These are phyloP conservation scores for Drosophila leonis DNA, from an alignment of 2,888 invertebrate species.

Conservation along the genomic window DNA sequence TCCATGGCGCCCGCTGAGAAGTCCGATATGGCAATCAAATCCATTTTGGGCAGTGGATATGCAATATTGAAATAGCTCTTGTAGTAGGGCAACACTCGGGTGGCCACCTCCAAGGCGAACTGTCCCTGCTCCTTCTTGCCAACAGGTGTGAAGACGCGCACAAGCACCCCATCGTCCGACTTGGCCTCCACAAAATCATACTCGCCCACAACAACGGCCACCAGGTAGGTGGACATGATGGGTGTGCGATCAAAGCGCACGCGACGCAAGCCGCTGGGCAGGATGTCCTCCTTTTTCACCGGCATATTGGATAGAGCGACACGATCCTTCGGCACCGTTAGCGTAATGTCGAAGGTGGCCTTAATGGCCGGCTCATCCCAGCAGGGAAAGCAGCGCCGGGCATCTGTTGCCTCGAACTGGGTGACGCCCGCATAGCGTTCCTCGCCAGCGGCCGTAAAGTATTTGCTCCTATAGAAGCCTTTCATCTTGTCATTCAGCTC, in stretches of 20 bases:
- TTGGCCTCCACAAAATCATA: slow-evolving; percentile 96
- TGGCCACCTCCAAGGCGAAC: slow-evolving; percentile 97
- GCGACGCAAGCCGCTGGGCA: slow-evolving; percentile 86
- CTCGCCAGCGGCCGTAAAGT: slow-evolving; percentile 90
- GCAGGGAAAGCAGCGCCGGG: slow-evolving; percentile 97
- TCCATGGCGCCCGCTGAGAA: slow-evolving; percentile 99
- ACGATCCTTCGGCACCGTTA: slow-evolving; percentile 92
- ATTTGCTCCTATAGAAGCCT: slow-evolving; percentile 97
- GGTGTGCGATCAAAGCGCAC: slow-evolving; percentile 93
- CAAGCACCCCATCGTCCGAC: slow-evolving; percentile 92
- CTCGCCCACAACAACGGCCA: slow-evolving; percentile 97
- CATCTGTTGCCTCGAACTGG: slow-evolving; percentile 96
- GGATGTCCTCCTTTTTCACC: slow-evolving; percentile 86
- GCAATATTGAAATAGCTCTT: slow-evolving; percentile 97
- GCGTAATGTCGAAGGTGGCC: slow-evolving; percentile 95
- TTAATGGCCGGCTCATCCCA: slow-evolving; percentile 99
- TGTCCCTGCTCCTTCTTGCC: slow-evolving; percentile 96
- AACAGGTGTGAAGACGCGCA: slow-evolving; percentile 94
- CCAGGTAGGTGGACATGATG: slow-evolving; percentile 97
- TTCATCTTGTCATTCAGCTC: slow-evolving; percentile 96
- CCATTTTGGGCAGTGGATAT: slow-evolving; percentile 98
- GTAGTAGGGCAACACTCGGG: slow-evolving; percentile 96
- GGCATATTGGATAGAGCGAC: slow-evolving; percentile 98
- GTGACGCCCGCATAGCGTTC: slow-evolving; percentile 95
- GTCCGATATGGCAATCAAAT: slow-evolving; percentile 97